A percentile compares a stretch with the other conserved stretches of the same genome.
phyloP scores from a whole-genome alignment of 1,140 invertebrate species.

The Drosophila santomea region DNA sequence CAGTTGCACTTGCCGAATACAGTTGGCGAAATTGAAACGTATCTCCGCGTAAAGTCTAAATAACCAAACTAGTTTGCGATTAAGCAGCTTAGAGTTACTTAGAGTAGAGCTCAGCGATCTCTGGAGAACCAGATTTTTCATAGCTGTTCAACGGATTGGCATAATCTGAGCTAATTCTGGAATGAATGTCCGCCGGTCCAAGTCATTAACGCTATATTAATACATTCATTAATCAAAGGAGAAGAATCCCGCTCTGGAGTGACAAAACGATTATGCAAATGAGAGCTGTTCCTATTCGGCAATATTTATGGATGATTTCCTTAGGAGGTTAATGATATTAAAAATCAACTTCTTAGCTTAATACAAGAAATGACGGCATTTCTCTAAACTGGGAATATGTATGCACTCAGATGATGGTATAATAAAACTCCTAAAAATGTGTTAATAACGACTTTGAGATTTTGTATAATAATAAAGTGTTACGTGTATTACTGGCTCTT shows the following conservation, averaged over 20 bases:
- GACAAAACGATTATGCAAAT: constrained; percentile 66
- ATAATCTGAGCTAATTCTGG: constrained; percentile 39
- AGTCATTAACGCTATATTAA: constrained; percentile 55
- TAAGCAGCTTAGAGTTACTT: background rate
- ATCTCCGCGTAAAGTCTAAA: constrained; percentile 4
- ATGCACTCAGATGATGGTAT: no score
- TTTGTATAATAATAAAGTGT: background rate
- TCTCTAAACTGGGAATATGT: no score
- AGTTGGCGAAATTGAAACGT: constrained; percentile 58
- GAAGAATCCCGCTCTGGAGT: constrained; percentile 20
- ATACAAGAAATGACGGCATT: no score
- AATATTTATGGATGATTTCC: constrained; percentile 9
- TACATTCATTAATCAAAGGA: constrained; percentile 40
- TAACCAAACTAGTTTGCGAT: constrained; percentile 36
- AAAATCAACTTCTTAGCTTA: background rate
- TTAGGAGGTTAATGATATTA: constrained; percentile 17
- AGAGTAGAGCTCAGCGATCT: constrained; percentile 14
- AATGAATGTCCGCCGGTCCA: constrained; percentile 35
- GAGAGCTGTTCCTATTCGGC: constrained; percentile 2
- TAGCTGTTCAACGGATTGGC: constrained; percentile 21
- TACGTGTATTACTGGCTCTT: background rate
- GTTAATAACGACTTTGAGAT: no score
- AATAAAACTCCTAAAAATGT: no score
- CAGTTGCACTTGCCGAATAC: constrained; percentile 41
- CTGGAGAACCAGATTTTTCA: constrained; percentile 24